A percentile compares a stretch with the other conserved stretches of the same genome.
These are phyloP conservation scores for Plutomurus gul DNA, from an alignment of 1,140 invertebrate species.

Conservation along the genomic window DNA sequence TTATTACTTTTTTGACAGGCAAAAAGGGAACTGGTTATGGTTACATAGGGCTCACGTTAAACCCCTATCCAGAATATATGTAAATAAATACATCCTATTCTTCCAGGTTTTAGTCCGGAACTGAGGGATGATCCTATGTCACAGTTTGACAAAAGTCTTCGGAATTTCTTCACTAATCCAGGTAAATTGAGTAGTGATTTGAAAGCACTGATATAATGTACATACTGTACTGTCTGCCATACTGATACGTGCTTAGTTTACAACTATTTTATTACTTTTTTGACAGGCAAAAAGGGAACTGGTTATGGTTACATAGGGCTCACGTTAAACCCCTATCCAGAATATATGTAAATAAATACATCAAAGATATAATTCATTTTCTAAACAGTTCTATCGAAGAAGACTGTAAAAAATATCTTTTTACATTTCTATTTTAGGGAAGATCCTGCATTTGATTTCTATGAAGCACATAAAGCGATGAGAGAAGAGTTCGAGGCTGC, in stretches of 20 bases:
- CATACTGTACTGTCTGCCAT: too few relatives aligned
- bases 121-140: not conserved
- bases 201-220: too few relatives aligned
- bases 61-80: constrained; percentile 47
- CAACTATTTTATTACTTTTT: not conserved
- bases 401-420: too few relatives aligned
- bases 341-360: constrained; percentile 30
- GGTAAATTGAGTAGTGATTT: too few relatives aligned
- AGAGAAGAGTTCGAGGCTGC: constrained; percentile 41
- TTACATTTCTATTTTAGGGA: constrained; percentile 2
- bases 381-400: too few relatives aligned
- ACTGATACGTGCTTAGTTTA: not conserved
- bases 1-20: constrained; percentile 1
- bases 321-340: constrained; percentile 46
- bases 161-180: constrained; percentile 43
- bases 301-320: constrained; percentile 50
- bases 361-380: too few relatives aligned
- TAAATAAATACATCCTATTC: too few relatives aligned
- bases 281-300: constrained; percentile 50
- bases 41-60: constrained; percentile 43
- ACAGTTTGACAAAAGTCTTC: constrained; percentile 36
- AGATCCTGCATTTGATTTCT: constrained; percentile 46
- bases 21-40: constrained; percentile 53
- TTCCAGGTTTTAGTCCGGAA: constrained; percentile 15
- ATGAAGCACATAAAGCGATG: constrained; percentile 30